Evolutionary conservation across 2,797 vertebrate genomes (phyloP).

Genomic region (Ctenopoma kingsleyae): DNA sequence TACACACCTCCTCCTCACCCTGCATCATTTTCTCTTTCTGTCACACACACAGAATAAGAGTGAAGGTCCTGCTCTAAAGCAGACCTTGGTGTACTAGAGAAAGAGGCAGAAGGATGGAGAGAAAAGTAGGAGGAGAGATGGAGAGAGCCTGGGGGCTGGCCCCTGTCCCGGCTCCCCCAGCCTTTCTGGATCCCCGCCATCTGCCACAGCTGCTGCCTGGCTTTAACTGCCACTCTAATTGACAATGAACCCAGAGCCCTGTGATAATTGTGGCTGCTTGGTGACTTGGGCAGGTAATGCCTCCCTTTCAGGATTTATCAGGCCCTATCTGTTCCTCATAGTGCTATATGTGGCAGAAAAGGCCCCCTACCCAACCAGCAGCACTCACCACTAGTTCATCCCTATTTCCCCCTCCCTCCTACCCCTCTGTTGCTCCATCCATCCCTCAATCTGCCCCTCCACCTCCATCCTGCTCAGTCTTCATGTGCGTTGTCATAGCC

Average conservation of each 20-base stretch:
- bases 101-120: conserved; percentile 43
- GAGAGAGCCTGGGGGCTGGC: conserved; percentile 87
- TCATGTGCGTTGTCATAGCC: conserved; percentile 63
- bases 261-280: conserved; percentile 91
- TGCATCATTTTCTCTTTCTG: conserved; percentile 26
- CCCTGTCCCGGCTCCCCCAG: conserved; percentile 87
- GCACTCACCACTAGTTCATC: conserved; percentile 65
- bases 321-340: conserved; percentile 89
- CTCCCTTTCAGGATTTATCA: conserved; percentile 92
- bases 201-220: conserved; percentile 94
- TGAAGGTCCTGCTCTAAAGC: conserved; percentile 49
- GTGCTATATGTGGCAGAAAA: conserved; percentile 79
- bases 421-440: conserved; percentile 38
- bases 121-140: conserved; percentile 70
- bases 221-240: conserved; percentile 92
- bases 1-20: conserved; percentile 27
- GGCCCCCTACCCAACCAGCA: conserved; percentile 78
- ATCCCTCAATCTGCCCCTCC: conserved; percentile 17
- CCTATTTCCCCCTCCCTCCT: conserved; percentile 43
- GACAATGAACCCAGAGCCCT: conserved; percentile 93
- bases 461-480: conserved; percentile 39
- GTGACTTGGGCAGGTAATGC: conserved; percentile 92
- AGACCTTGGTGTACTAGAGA: conserved; percentile 51
- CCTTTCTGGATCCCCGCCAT: conserved; percentile 93
- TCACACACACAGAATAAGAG: conserved; percentile 33